Base-by-base conservation (phyloP, 1,140 invertebrate species). In the Lycorma delicatula region DNA sequence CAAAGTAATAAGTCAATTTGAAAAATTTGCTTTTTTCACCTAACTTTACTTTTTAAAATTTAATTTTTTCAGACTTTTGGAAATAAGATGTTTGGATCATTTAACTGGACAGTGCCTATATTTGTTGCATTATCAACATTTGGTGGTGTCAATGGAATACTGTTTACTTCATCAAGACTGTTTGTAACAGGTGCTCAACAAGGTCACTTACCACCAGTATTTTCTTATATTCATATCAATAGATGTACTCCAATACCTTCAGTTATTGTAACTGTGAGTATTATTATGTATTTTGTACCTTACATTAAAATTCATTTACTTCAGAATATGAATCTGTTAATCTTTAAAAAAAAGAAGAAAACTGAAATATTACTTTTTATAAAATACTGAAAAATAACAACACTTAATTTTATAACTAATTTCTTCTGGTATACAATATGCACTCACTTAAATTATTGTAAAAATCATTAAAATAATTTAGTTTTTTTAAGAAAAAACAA, bases 101-200 rank as follows among this genome's bases (percentile, higher is more conserved):
- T 91, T 66, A 81, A 81, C 56, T 93, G 89, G 82, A 73, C 85
- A 55, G 91, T 95, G 63, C 90, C 92, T 1, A 78, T 94, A 20
- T 93, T 93, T 71, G 92, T 96, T 12, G 89, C 92, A 0, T 73
- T 95, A 29, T 85, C 83, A 12, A 84, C 82, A 0, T 86, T 87
- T 66, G 92, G 92, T 18, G 90, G 90, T 13, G 90, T 94, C 0
- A 96, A 96, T 70, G 92, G 93, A 13, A 89, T 93, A 31, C 75
- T 96, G 36, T 93, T 96, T 72, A 94, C 92, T 1, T 90, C 91
- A 2, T 87, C 89, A 1, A 77, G 84, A 64, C 77, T 85, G 4
- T 87, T 88, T 65, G 79, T 84, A 18, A 86, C 81, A 3, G 90
- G 89, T 7, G 84, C 87, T 1, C 83, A 89, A 63, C 84, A 91